phyloP scores from a whole-genome alignment of 2,888 invertebrate species.

The Drosophila kambysellisi region DNA sequence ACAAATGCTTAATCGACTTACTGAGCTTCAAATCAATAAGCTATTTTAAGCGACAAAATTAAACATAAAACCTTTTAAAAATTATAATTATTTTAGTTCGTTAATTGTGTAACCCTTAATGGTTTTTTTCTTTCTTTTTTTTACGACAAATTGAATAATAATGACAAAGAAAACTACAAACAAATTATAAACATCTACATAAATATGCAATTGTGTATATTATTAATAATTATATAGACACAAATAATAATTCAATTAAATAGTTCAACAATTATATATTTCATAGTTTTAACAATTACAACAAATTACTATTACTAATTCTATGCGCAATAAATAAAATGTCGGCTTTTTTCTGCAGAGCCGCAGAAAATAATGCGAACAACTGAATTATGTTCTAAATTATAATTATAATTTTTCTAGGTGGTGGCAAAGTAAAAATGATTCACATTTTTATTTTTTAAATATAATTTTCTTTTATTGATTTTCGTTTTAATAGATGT shows the following conservation, averaged over 20 bases:
- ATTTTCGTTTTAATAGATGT: conserved; percentile 38
- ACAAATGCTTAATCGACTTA: conserved; percentile 69
- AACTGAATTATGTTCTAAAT: background rate
- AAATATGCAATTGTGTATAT: conserved; percentile 34
- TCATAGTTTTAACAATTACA: conserved; percentile 73
- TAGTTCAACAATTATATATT: conserved; percentile 75
- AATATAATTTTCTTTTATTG: conserved; percentile 36
- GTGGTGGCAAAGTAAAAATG: background rate
- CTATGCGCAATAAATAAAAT: conserved; percentile 74
- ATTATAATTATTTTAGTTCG: conserved; percentile 35
- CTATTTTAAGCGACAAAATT: conserved; percentile 33
- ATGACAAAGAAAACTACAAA: conserved; percentile 14
- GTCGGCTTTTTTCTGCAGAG: conserved; percentile 54
- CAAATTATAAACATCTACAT: conserved; percentile 22
- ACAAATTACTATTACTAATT: conserved; percentile 73
- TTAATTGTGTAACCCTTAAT: conserved; percentile 29
- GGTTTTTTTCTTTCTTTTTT: conserved; percentile 10
- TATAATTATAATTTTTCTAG: background rate
- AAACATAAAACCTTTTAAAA: conserved; percentile 7
- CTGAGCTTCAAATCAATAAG: conserved; percentile 39
- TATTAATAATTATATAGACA: conserved; percentile 53
- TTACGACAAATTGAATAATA: conserved; percentile 26
- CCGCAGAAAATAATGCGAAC: conserved; percentile 51
- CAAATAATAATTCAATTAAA: conserved; percentile 69
- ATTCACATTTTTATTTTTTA: background rate